Conservation (phyloP, 2,888 invertebrate genomes). For the Callimorpha dominula region DNA sequence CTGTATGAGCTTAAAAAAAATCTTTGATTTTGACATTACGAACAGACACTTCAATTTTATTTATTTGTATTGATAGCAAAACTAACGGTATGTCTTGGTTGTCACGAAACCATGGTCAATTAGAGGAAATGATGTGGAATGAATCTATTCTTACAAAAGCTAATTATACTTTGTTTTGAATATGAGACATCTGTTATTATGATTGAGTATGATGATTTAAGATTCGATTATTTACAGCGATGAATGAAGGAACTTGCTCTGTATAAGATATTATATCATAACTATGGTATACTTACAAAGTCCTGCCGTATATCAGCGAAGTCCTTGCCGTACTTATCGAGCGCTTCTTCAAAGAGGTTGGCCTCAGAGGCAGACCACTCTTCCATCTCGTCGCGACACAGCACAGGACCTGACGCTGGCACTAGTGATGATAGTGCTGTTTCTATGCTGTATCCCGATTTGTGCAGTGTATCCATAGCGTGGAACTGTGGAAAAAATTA, state of each 20-base stretch:
- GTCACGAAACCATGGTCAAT: too few relatives aligned
- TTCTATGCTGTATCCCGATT: conserved; percentile 96
- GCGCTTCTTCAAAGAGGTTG: conserved; percentile 99
- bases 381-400: conserved; percentile 99
- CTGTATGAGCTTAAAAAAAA: too few relatives aligned
- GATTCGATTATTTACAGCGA: too few relatives aligned
- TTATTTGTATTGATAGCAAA: too few relatives aligned
- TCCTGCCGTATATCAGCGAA: conserved; percentile 99
- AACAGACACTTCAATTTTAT: too few relatives aligned
- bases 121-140: too few relatives aligned
- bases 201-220: not conserved
- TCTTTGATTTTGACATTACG: too few relatives aligned
- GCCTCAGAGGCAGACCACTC: conserved; percentile 99
- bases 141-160: too few relatives aligned
- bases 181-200: not conserved
- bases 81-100: too few relatives aligned
- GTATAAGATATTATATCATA: not conserved
- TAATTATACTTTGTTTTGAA: not conserved
- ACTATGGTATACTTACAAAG: conserved; percentile 91
- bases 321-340: conserved; percentile 99
- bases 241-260: not conserved
- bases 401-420: conserved; percentile 97
- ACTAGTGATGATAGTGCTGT: conserved; percentile 96
- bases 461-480: conserved; percentile 98
- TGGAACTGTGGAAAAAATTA: conserved; percentile 90